Evolutionary conservation across 1,140 invertebrate species (phyloP).

Genomic region (Heliconius nattereri): DNA sequence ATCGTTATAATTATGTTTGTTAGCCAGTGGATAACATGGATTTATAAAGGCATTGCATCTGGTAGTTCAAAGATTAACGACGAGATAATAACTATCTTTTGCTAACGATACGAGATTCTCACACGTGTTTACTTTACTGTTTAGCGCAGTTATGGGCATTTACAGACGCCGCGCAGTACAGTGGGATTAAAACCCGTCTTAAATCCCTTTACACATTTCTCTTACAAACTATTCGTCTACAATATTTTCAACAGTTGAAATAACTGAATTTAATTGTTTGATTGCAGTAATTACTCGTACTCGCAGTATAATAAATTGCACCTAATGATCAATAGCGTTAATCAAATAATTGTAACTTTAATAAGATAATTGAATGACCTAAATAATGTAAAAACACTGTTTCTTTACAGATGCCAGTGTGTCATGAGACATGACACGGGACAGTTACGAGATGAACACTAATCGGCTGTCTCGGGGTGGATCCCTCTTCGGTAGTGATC

Average conservation of each 20-base stretch:
- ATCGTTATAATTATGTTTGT: no score
- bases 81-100: slow-evolving; percentile 38
- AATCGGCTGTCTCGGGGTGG: slow-evolving; percentile 65
- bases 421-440: slow-evolving; percentile 63
- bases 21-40: no score
- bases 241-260: neutral
- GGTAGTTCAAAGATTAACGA: slow-evolving; percentile 44
- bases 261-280: slow-evolving; percentile 5
- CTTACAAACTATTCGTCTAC: neutral
- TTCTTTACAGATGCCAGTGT: slow-evolving; percentile 69
- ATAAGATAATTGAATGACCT: slow-evolving; percentile 38
- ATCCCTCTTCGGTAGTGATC: slow-evolving; percentile 74
- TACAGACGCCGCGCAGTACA: neutral
- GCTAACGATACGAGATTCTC: slow-evolving; percentile 59
- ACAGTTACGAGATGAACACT: slow-evolving; percentile 76
- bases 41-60: slow-evolving; percentile 25
- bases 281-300: slow-evolving; percentile 4
- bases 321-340: slow-evolving; percentile 48
- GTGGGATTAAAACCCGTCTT: neutral
- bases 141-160: slow-evolving; percentile 43
- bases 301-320: slow-evolving; percentile 32
- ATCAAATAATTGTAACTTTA: slow-evolving; percentile 24
- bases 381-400: slow-evolving; percentile 21
- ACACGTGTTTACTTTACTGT: slow-evolving; percentile 56
- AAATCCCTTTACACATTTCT: neutral